Base-by-base conservation (phyloP, 2,113 vertebrate genomes). In the Vulpes lagopus region DNA sequence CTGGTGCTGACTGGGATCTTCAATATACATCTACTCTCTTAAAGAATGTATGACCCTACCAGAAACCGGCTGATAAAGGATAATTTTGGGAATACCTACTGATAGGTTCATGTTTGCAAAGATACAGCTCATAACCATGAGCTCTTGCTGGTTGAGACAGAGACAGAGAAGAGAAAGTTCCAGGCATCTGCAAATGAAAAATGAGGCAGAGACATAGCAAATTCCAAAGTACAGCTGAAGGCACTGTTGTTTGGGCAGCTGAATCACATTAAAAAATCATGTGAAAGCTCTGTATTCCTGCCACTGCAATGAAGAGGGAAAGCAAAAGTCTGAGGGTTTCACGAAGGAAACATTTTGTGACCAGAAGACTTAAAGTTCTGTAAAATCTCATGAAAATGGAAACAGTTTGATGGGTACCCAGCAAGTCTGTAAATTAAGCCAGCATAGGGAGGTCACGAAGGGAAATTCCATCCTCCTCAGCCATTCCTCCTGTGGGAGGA, bases 231-330 rank as follows among this genome's bases (percentile, higher is more conserved):
- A 49, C 69, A 89, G 91, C 67, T 43, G 88, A 94, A 81, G 86
- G n/a, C 11, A 2, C 64, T n/a, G 87, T 73, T 64, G 96, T 94
- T 53, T 89, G 88, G 88, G 86, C 91, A 97, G 95, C 93, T 96
- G 97, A 97, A 94, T 96, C 87, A 82, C 94, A 84, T 97, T 96
- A 96, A 91, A 91, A 96, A 93, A 65, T 93, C 95, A 96, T 78
- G 93, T 73, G 97, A 62, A 69, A 94, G 43, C 59, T 89, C 91
- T 97, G 86, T 91, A 69, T 92, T 91, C 76, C 84, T 91, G 64
- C 94, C 94, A 89, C 83, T 38, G 62, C 80, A 67, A 94, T 59
- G 82, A 94, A 91, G 91, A 93, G 43, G 92, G 51, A 96, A 95
- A 95, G 11, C 82, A 94, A 91, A 95, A 55, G 73, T 89, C 86